phyloP scores from a whole-genome alignment of 2,888 invertebrate genomes.

The Chironomus riparius region DNA sequence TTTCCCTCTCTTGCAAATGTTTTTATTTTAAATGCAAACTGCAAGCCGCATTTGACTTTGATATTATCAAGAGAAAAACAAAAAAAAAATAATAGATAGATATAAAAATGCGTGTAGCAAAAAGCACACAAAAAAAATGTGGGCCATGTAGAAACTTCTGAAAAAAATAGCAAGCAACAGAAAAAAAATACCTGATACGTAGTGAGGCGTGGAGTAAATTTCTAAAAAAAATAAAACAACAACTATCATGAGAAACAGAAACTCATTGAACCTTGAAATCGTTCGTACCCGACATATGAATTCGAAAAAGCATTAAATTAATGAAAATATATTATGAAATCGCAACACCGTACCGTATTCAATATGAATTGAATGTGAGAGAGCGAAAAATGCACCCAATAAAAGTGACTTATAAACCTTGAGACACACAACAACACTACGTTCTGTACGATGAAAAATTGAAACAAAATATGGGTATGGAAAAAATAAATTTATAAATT shows the following conservation, averaged over 20 bases:
- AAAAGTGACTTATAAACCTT: background rate
- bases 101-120: background rate
- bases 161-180: background rate
- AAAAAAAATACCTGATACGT: background rate
- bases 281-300: background rate
- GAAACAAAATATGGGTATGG: background rate
- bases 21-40: no score
- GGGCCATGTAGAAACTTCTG: background rate
- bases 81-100: background rate
- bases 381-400: slow-evolving; percentile 4
- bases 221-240: background rate
- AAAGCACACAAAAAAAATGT: background rate
- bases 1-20: background rate
- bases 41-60: background rate
- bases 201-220: slow-evolving; percentile 1
- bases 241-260: background rate
- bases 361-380: background rate
- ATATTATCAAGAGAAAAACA: background rate
- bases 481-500: background rate
- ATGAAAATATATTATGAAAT: slow-evolving; percentile 17
- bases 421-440: background rate
- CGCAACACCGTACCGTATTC: background rate
- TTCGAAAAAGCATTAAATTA: slow-evolving; percentile 9
- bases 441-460: background rate
- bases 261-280: slow-evolving; percentile 9